A percentile compares a stretch with the other conserved stretches of the same genome.
Evolutionary conservation across 2,797 vertebrate genomes (phyloP).

Genomic region (Propithecus perrieri): DNA sequence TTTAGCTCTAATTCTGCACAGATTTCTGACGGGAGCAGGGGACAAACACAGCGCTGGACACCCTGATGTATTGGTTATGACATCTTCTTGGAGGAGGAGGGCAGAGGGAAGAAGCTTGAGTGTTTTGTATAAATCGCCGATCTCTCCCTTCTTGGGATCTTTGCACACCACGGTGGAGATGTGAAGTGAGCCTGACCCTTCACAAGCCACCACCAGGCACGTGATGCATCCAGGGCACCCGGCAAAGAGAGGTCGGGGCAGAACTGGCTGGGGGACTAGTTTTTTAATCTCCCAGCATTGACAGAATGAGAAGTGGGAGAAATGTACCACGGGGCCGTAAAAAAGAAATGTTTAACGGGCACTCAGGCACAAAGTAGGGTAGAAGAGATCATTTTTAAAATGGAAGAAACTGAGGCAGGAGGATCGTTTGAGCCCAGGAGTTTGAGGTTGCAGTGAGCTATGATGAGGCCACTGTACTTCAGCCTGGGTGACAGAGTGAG

Average conservation of each 20-base stretch:
- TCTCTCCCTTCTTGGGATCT: constrained; percentile 66
- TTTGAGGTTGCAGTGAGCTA: not conserved
- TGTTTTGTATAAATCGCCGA: constrained; percentile 57
- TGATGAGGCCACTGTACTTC: not conserved
- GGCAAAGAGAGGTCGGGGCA: constrained; percentile 42
- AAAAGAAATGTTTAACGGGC: constrained; percentile 56
- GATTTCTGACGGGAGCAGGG: constrained; percentile 16
- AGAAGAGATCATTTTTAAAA: constrained; percentile 39
- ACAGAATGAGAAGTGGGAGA: constrained; percentile 67
- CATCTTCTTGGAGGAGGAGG: constrained; percentile 55
- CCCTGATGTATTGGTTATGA: constrained; percentile 41
- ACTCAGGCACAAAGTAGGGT: constrained; percentile 47
- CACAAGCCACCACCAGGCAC: not conserved
- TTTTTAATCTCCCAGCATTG: constrained; percentile 45
- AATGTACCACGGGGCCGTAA: constrained; percentile 64
- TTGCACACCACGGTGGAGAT: constrained; percentile 66
- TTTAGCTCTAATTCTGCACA: constrained; percentile 63
- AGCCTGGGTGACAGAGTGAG: not conserved
- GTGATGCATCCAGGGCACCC: constrained; percentile 37
- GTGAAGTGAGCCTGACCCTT: constrained; percentile 50
- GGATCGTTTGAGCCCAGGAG: not conserved
- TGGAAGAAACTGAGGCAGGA: not conserved
- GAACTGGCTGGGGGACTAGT: constrained; percentile 54
- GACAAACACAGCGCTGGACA: constrained; percentile 8
- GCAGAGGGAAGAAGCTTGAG: not conserved